Conservation (phyloP, 53 echinoderm and acorn worm genomes). For the Patiria pectinifera region DNA sequence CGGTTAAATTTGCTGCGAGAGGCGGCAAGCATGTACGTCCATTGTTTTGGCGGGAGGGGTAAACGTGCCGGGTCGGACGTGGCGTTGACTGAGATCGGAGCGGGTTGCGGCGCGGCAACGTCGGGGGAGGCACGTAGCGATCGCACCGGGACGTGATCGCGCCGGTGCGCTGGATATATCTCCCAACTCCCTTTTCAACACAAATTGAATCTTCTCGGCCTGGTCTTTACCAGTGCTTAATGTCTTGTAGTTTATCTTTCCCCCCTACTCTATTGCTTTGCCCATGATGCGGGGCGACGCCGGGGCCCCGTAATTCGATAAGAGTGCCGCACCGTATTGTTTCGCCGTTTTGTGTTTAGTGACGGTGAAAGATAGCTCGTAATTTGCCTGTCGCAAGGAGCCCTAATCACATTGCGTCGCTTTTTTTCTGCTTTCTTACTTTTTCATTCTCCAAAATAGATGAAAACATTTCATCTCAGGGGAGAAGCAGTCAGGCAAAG, state of each 20-base stretch:
- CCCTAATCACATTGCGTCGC: conserved; percentile 23
- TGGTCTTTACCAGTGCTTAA: conserved; percentile 45
- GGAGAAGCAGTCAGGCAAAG: conserved; percentile 10
- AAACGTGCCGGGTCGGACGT: conserved; percentile 35
- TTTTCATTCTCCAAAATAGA: not conserved
- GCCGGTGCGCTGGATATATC: conserved; percentile 49
- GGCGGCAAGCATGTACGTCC: conserved; percentile 31
- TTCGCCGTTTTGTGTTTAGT: conserved; percentile 40
- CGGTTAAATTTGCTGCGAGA: conserved; percentile 49
- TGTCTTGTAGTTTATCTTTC: conserved; percentile 53
- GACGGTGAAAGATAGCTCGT: conserved; percentile 48
- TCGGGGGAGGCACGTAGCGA: conserved; percentile 56
- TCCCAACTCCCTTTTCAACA: conserved; percentile 2
- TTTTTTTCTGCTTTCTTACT: not conserved
- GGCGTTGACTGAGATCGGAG: conserved; percentile 10
- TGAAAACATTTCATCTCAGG: conserved; percentile 27
- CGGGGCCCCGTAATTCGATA: conserved; percentile 31
- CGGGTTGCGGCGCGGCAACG: conserved; percentile 35
- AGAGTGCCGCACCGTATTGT: conserved; percentile 50
- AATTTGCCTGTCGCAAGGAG: conserved; percentile 42
- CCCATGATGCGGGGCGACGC: conserved; percentile 48
- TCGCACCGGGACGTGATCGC: conserved; percentile 53
- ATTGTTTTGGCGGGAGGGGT: conserved; percentile 44
- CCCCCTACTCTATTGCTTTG: not conserved
- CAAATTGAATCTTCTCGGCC: conserved; percentile 63